These are phyloP conservation scores for Ricordea florida DNA, from an alignment of 92 coral and sea anemone genomes.

Conservation along the genomic window DNA sequence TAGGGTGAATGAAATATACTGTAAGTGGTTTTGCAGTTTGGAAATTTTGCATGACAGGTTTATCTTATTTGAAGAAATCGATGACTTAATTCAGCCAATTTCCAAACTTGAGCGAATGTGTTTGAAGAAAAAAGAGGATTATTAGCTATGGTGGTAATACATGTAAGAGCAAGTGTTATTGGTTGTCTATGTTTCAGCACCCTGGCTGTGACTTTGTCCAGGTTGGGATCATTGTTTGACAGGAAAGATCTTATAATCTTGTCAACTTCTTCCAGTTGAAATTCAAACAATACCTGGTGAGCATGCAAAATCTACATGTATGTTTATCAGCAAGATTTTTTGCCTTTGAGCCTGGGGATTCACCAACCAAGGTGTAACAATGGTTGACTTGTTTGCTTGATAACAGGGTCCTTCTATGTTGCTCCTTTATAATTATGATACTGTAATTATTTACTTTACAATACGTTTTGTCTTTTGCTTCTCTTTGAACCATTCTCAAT, in stretches of 20 bases:
- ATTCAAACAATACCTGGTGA: conserved; percentile 11
- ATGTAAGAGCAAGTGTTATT: conserved; percentile 17
- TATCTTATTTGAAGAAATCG: conserved; percentile 44
- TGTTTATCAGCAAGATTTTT: conserved; percentile 5
- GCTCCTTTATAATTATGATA: too few species aligned
- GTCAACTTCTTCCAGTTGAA: conserved; percentile 21
- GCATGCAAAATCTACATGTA: too few species aligned
- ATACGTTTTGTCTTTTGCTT: too few species aligned
- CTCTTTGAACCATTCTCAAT: too few species aligned
- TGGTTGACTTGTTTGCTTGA: conserved; percentile 34
- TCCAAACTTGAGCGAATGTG: conserved; percentile 55
- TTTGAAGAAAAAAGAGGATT: conserved; percentile 41
- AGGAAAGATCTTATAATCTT: conserved; percentile 21
- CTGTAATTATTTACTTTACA: too few species aligned
- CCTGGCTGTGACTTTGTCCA: conserved; percentile 50
- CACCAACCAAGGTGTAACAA: conserved; percentile 22
- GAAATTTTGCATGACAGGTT: too few species aligned
- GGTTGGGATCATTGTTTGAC: conserved; percentile 39
- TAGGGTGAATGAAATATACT: too few species aligned
- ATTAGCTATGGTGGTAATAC: conserved; percentile 49
- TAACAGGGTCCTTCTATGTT: conserved; percentile 4
- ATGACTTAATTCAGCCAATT: conserved; percentile 55
- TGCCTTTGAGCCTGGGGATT: conserved; percentile 3
- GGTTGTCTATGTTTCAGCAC: conserved; percentile 42
- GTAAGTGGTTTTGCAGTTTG: too few species aligned